Percentiles rank a stretch among this genome's conserved stretches.
These are phyloP conservation scores for Magallana gigas DNA, from an alignment of 1,140 invertebrate species.

Conservation along the genomic window DNA sequence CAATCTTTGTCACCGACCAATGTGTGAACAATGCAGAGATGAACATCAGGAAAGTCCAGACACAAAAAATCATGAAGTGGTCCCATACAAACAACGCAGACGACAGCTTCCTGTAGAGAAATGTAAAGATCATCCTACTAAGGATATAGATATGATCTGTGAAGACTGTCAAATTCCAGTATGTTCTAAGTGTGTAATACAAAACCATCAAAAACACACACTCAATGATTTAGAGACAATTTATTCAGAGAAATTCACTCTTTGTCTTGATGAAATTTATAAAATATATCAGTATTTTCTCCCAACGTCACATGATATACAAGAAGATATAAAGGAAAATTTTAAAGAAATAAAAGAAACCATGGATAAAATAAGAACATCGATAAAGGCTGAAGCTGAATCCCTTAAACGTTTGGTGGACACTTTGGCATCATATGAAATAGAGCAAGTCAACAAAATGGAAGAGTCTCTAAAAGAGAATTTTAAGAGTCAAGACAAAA, in stretches of 20 bases:
- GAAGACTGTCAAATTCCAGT: neutral
- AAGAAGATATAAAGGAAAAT: neutral
- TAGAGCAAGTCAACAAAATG: neutral
- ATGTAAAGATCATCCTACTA: neutral
- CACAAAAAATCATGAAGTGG: neutral
- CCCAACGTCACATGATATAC: neutral
- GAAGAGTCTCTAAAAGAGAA: neutral
- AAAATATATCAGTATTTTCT: neutral
- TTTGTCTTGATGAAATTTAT: neutral
- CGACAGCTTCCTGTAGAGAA: neutral
- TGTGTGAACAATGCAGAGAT: neutral
- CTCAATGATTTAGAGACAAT: too few species aligned
- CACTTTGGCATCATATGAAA: neutral
- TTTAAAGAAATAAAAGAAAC: neutral
- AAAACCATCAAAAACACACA: too few species aligned
- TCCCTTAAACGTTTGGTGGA: neutral
- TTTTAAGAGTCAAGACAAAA: neutral
- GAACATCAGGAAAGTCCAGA: neutral
- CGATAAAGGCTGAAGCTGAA: neutral
- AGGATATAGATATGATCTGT: neutral
- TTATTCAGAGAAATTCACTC: too few species aligned
- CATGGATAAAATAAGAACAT: constrained; percentile 13
- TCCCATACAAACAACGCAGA: neutral
- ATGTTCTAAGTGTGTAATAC: too few species aligned
- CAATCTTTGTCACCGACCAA: neutral